These are phyloP conservation scores for Idaea dimidiata DNA, from an alignment of 2,888 invertebrate genomes.

Conservation along the genomic window DNA sequence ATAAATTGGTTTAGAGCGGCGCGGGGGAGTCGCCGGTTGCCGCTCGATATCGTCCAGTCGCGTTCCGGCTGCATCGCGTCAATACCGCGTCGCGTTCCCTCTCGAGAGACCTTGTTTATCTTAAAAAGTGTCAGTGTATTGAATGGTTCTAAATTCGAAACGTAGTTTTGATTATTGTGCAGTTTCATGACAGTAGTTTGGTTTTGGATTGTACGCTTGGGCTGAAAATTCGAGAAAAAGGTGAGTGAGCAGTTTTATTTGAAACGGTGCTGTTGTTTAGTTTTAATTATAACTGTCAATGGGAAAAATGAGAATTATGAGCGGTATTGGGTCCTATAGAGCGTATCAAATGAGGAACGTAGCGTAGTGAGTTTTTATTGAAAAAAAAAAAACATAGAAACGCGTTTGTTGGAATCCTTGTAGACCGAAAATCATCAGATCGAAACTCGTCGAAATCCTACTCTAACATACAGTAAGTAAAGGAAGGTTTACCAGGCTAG, in stretches of 20 bases:
- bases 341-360: neutral
- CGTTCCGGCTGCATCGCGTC: constrained; percentile 47
- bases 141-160: neutral
- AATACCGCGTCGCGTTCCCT: constrained; percentile 34
- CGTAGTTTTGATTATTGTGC: neutral
- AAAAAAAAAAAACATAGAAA: no score
- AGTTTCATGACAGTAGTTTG: neutral
- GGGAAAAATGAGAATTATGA: neutral
- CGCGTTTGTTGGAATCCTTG: no score
- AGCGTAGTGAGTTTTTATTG: no score
- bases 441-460: no score
- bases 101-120: neutral
- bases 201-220: neutral
- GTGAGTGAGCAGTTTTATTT: neutral
- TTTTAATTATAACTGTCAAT: neutral
- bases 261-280: neutral
- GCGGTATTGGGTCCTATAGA: neutral
- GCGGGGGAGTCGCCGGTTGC: constrained; percentile 57
- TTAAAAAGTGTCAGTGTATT: neutral
- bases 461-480: no score
- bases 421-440: no score
- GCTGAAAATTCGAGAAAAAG: neutral
- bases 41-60: constrained; percentile 77
- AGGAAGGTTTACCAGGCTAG: no score
- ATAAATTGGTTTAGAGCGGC: constrained; percentile 80